Conservation (phyloP, 1,140 invertebrate species). For the Zaprionus lachaisei region DNA sequence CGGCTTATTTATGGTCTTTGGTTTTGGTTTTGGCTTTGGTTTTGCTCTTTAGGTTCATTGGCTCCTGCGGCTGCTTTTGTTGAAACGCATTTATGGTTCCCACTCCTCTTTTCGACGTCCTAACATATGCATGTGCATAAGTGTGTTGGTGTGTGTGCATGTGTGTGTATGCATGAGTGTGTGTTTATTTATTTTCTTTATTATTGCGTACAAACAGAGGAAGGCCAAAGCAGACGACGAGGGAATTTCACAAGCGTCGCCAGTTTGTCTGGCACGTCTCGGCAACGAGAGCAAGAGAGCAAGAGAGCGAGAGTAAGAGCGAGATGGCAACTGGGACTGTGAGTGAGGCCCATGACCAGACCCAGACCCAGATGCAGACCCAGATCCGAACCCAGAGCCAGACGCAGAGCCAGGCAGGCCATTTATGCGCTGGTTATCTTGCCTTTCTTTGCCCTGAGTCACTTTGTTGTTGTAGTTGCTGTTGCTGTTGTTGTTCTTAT, state of each 20-base stretch:
- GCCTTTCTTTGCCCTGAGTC: constrained; percentile 58
- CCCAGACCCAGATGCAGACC: constrained; percentile 15
- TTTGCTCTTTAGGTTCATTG: constrained; percentile 77
- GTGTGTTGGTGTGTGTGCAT: constrained; percentile 2
- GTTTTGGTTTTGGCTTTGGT: constrained; percentile 74
- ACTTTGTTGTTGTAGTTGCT: constrained; percentile 48
- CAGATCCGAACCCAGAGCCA: constrained; percentile 13
- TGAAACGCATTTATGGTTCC: constrained; percentile 75
- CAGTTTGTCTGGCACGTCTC: constrained; percentile 77
- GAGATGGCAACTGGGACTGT: not conserved
- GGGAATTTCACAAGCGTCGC: constrained; percentile 82
- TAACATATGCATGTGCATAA: constrained; percentile 3
- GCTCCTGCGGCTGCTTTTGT: constrained; percentile 70
- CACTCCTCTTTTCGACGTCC: constrained; percentile 21
- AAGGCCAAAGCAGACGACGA: constrained; percentile 51
- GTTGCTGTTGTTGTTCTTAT: not conserved
- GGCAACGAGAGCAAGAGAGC: constrained; percentile 7
- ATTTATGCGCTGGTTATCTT: constrained; percentile 62
- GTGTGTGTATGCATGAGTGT: constrained; percentile 18
- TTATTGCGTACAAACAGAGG: constrained; percentile 70
- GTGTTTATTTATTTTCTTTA: constrained; percentile 78
- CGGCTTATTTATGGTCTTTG: constrained; percentile 78
- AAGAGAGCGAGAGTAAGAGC: not conserved
- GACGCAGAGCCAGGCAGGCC: constrained; percentile 17
- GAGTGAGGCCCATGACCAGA: constrained; percentile 26